Evolutionary conservation across 1,140 invertebrate species (phyloP).

Genomic region (Drosophila parvula): DNA sequence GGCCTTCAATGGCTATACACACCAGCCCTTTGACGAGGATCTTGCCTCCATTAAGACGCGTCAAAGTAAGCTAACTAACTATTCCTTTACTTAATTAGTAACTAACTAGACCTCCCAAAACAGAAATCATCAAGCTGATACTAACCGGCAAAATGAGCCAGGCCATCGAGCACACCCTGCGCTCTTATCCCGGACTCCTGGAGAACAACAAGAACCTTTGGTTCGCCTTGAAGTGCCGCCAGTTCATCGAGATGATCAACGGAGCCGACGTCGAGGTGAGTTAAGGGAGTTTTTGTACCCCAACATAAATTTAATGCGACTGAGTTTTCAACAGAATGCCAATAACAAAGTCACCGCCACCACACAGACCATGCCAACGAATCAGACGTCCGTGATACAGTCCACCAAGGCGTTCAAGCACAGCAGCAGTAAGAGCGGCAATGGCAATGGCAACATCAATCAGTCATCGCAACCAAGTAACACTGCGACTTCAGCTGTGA

Average conservation of each 20-base stretch:
- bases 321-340: slow-evolving; percentile 44
- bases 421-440: slow-evolving; percentile 79
- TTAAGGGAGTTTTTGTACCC: background rate
- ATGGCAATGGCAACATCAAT: slow-evolving; percentile 32
- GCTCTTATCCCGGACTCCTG: slow-evolving; percentile 95
- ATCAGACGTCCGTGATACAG: slow-evolving; percentile 90
- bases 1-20: slow-evolving; percentile 96
- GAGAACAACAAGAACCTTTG: slow-evolving; percentile 95
- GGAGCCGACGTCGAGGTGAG: slow-evolving; percentile 89
- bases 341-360: slow-evolving; percentile 76
- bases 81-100: too few relatives aligned
- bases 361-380: slow-evolving; percentile 80
- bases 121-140: slow-evolving; percentile 97
- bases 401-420: slow-evolving; percentile 88
- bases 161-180: slow-evolving; percentile 95
- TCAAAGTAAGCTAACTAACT: slow-evolving; percentile 89
- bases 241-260: slow-evolving; percentile 98
- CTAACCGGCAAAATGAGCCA: slow-evolving; percentile 96
- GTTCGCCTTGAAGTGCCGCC: slow-evolving; percentile 97
- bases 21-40: slow-evolving; percentile 96
- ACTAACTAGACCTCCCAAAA: background rate
- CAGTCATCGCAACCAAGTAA: slow-evolving; percentile 58
- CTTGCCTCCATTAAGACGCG: slow-evolving; percentile 97
- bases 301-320: background rate
- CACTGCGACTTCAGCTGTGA: slow-evolving; percentile 84